A percentile compares a stretch with the other conserved stretches of the same genome.
These are phyloP conservation scores for Rhynchophorus ferrugineus DNA, from an alignment of 1,140 invertebrate species.

Conservation along the genomic window DNA sequence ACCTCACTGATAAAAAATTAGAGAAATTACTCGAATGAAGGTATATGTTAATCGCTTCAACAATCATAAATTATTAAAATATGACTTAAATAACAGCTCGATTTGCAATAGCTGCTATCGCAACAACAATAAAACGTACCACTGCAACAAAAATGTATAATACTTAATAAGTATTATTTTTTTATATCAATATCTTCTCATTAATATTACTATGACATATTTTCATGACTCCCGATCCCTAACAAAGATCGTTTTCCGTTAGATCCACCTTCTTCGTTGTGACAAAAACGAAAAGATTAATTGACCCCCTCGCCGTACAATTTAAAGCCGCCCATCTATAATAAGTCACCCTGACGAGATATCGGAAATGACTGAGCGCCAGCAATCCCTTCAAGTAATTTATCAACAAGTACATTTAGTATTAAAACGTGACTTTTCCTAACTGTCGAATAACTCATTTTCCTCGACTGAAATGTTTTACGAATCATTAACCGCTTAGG, in stretches of 20 bases:
- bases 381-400: conserved; percentile 18
- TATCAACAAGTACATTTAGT: conserved; percentile 18
- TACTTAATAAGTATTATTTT: no score
- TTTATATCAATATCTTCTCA: no score
- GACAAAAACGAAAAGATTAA: not conserved
- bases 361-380: conserved; percentile 21
- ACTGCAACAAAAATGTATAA: no score
- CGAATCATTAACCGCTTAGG: conserved; percentile 5
- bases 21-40: no score
- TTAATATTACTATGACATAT: no score
- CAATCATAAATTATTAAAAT: no score
- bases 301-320: not conserved
- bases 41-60: no score
- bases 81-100: no score
- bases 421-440: conserved; percentile 11
- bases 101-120: no score
- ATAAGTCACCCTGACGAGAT: conserved; percentile 22
- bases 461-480: conserved; percentile 4
- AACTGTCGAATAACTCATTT: conserved; percentile 6
- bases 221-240: no score
- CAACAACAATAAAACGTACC: no score
- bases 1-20: no score
- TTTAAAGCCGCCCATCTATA: conserved; percentile 16
- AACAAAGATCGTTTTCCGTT: not conserved
- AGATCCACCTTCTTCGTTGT: not conserved